Conservation (phyloP, 2,888 invertebrate species). For the Tipula helvola region DNA sequence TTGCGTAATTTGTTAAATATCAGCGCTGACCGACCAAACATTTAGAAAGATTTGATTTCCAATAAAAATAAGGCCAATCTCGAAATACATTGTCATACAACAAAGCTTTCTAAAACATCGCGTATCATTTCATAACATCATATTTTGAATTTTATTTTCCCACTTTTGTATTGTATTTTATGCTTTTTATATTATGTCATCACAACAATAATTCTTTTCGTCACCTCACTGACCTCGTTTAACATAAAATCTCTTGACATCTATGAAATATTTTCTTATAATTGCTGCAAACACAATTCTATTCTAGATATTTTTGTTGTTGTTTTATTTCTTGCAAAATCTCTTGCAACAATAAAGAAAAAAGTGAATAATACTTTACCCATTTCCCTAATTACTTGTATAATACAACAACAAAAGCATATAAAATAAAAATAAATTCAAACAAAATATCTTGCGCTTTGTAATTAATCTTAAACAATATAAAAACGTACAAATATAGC, state of each 20-base stretch:
- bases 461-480: background rate
- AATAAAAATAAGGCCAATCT: too few relatives aligned
- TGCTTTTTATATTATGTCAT: background rate
- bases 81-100: too few relatives aligned
- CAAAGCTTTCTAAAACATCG: too few relatives aligned
- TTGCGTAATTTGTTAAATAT: too few relatives aligned
- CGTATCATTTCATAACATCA: background rate
- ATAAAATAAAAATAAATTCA: background rate
- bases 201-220: background rate
- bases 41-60: too few relatives aligned
- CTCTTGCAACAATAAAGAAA: background rate
- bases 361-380: background rate
- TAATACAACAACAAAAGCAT: background rate
- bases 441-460: background rate
- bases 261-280: background rate
- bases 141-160: background rate
- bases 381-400: background rate
- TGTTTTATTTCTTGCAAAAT: background rate
- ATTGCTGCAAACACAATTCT: background rate
- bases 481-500: background rate
- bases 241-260: background rate
- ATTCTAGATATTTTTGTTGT: background rate
- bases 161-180: background rate
- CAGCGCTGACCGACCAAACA: too few relatives aligned
- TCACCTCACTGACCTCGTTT: slow-evolving; percentile 4